Base-by-base conservation (phyloP, 2,797 vertebrate species). In the Clamator glandarius region DNA sequence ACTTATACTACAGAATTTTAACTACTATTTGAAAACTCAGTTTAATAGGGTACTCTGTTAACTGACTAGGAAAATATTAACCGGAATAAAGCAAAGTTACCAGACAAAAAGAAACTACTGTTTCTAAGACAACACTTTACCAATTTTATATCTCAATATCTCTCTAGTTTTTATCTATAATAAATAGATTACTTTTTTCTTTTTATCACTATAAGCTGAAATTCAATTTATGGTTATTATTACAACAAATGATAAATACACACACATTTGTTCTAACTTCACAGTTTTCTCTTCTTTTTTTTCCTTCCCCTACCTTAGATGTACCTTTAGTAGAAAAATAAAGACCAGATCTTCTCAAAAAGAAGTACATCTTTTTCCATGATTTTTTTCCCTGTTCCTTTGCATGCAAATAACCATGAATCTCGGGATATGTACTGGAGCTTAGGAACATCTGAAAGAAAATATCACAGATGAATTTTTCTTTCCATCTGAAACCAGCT, bases 321-420 rank as follows among this genome's bases (percentile, higher is more conserved):
- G 98, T 99, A 95, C 99, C 99, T 97, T 99, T 99, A 90, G 98
- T 99, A 92, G 99, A 99, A 98, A 99, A 99, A 97, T 99, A 99
- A 85, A 99, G 98, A 63, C 99, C 99, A 36, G 99, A 99, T 97
- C 99, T 98, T 97, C 99, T 98, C 92, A 99, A 97, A 82, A 99
- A 97, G 98, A 99, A 99, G 96, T 98, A 99, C 93, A 98, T 94
- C 97, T 98, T 99, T 97, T 99, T 99, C 99, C 99, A 99, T 2
- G 98, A 98, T 93, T 99, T 99, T 96, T 98, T 99, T 79, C 98
- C 98, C 83, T 98, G 99, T 89, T 99, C 99, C 98, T 98, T 99
- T 92, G 98, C 98, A 72, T 99, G 98, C 90, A 99, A 98, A 96
- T 98, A 98, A 72, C 99, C 99, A 72, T 99, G 99, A 91, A 99